phyloP scores from a whole-genome alignment of 1,140 invertebrate species.

The Euglossa dilemma region DNA sequence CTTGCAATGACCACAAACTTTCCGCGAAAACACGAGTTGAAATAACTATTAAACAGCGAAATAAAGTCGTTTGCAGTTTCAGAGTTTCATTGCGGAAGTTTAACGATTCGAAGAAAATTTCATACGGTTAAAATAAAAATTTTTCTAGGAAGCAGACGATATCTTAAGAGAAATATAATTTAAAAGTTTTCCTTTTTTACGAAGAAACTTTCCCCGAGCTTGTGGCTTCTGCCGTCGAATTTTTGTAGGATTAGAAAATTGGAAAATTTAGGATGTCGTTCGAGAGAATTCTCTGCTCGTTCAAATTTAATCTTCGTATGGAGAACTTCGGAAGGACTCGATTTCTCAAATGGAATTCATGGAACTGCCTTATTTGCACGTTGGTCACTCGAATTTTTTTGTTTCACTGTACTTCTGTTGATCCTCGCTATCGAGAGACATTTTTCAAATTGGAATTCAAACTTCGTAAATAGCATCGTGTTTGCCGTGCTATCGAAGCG shows the following conservation, averaged over 20 bases:
- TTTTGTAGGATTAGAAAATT: background rate
- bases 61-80: background rate
- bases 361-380: background rate
- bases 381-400: background rate
- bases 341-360: background rate
- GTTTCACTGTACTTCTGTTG: background rate
- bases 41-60: background rate
- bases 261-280: background rate
- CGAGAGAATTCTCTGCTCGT: background rate
- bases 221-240: no score
- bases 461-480: background rate
- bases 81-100: background rate
- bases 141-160: no score
- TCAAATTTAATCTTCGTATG: background rate
- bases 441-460: background rate
- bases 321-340: background rate
- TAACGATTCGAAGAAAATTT: background rate
- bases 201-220: background rate
- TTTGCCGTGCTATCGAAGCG: no score
- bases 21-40: background rate
- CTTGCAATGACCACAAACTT: background rate
- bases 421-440: background rate
- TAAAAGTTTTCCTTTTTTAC: conserved; percentile 5
- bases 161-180: conserved; percentile 13
- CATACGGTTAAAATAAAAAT: background rate